Base-by-base conservation (phyloP, 2,113 vertebrate genomes). In the Hiodon alosoides region DNA sequence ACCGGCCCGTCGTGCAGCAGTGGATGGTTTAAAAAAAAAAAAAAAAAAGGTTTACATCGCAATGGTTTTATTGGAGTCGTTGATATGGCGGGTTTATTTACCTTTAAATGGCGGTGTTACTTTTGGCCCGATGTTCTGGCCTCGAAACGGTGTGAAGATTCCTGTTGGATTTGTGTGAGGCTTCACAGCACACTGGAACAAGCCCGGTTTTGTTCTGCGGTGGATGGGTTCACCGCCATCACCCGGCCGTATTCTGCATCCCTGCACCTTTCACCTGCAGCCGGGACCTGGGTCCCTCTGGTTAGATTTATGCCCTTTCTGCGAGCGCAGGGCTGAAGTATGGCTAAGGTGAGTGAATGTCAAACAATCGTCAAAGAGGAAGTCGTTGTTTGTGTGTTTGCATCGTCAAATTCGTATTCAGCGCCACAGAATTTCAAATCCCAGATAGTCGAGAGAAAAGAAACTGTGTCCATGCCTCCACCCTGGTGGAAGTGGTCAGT, bases 131-230 rank as follows among this genome's bases (percentile, higher is more conserved):
- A 47, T 74, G 65, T 17, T 11, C 51, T 3, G 69, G 76, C 31
- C 78, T 74, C 64, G 68, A 76, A 74, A 83, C 75, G 84, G 82
- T 77, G 80, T 75, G 83, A 81, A 62, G 78, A 77, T 78, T 79
- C 61, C 75, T 84, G 78, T 10, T 59, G 77, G 66, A 50, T 10
- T 61, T 50, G 62, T 47, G 68, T 54, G 69, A 62, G 64, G 17
- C 64, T 11, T 66, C 64, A 1, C 64, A 17, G 46, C 73, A 71
- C 73, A 76, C 70, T 75, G 52, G 79, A 87, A 90, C 87, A 90
- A 85, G 79, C 57, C 54, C 60, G 52, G 80, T 87, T 83, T 87
- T 88, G 87, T 88, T 83, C 61, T 61, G 76, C 51, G 52, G 31
- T 31, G 51, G 1, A 66, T n/a, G 17, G 70, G 80, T 81, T 79